Conservation (phyloP, 2,797 vertebrate genomes). For the Schizopygopsis malacanthus region DNA sequence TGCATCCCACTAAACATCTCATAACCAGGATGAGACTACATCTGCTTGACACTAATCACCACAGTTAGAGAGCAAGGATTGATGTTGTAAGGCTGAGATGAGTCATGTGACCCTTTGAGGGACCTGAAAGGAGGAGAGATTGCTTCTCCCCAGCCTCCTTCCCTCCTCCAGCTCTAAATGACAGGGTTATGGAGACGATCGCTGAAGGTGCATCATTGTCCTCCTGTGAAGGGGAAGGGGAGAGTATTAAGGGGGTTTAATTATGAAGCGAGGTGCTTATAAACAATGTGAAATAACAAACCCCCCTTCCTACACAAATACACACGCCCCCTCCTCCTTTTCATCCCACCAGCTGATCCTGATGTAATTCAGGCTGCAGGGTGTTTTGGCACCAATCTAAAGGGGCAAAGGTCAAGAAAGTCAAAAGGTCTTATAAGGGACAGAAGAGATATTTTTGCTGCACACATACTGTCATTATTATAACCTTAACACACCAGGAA, state of each 20-base stretch:
- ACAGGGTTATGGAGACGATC: conserved; percentile 51
- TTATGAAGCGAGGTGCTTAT: conserved; percentile 60
- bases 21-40: conserved; percentile 46
- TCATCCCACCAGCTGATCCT: conserved; percentile 51
- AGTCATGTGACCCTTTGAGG: conserved; percentile 56
- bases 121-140: conserved; percentile 41
- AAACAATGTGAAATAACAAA: conserved; percentile 56
- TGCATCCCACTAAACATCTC: conserved; percentile 43
- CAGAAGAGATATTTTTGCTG: conserved; percentile 23
- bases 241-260: conserved; percentile 52
- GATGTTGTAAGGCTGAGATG: conserved; percentile 37
- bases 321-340: conserved; percentile 8
- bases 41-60: conserved; percentile 62
- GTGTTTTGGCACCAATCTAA: conserved; percentile 44
- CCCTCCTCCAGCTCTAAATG: conserved; percentile 47
- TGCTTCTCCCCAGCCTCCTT: conserved; percentile 9
- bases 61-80: conserved; percentile 49
- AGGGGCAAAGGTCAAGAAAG: conserved; percentile 51
- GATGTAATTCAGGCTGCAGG: conserved; percentile 44
- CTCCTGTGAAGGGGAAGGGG: conserved; percentile 44
- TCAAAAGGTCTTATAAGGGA: conserved; percentile 44
- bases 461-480: conserved; percentile 2
- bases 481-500: background rate
- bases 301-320: conserved; percentile 32
- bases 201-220: conserved; percentile 49